Conservation (phyloP, 2,797 vertebrate species). For the Enteromius paludinosus region DNA sequence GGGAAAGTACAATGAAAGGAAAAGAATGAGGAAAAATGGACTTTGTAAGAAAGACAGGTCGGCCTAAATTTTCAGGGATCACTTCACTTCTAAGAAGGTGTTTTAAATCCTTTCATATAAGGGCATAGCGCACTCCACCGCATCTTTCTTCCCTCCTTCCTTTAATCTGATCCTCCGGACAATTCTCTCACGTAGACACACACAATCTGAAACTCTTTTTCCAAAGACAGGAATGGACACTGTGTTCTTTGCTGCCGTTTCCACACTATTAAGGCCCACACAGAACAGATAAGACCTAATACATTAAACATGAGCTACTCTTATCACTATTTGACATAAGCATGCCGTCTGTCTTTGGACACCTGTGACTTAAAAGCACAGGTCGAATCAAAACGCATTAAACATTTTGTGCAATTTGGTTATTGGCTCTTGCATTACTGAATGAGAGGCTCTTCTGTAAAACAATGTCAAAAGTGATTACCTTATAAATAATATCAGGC, state of each 20-base stretch:
- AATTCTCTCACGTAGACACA: conserved; percentile 18
- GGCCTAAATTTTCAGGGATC: conserved; percentile 17
- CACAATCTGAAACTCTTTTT: conserved; percentile 31
- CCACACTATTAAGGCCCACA: neutral
- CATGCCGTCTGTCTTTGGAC: neutral
- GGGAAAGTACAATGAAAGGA: neutral
- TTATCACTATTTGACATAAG: conserved; percentile 14
- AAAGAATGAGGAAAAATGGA: conserved; percentile 19
- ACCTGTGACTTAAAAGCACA: neutral
- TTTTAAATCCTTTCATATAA: conserved; percentile 47
- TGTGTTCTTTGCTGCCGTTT: conserved; percentile 9
- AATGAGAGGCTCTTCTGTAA: neutral
- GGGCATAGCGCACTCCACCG: conserved; percentile 22
- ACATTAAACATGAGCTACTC: conserved; percentile 11
- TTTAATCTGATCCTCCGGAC: conserved; percentile 45
- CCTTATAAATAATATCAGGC: neutral
- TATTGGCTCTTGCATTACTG: conserved; percentile 9
- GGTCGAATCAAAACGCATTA: neutral
- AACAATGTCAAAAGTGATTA: conserved; percentile 8
- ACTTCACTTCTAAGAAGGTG: conserved; percentile 15
- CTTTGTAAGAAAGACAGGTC: conserved; percentile 2
- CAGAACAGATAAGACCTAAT: conserved; percentile 5
- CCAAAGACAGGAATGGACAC: conserved; percentile 37
- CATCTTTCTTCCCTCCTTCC: conserved; percentile 32
- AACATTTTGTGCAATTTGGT: conserved; percentile 1